These are phyloP conservation scores for Bubo blakistoni DNA, from an alignment of 2,113 vertebrate genomes.

Conservation along the genomic window DNA sequence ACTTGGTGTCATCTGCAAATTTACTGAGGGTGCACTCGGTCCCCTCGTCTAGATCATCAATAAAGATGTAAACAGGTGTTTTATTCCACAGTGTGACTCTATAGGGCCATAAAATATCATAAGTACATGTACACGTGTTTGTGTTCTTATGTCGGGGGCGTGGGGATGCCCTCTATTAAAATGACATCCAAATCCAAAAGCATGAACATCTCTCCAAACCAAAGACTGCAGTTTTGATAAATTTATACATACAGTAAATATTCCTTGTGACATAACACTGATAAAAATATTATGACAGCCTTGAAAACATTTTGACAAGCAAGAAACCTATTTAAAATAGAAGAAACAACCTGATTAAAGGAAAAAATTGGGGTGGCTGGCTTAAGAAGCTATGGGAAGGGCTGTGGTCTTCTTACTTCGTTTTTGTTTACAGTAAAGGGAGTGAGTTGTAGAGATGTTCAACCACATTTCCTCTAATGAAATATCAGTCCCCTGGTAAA, in stretches of 20 bases:
- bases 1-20: no score
- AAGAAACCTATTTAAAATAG: background rate
- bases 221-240: background rate
- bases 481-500: background rate
- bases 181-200: background rate
- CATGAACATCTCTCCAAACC: background rate
- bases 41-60: no score
- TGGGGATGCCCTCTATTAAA: background rate
- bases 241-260: background rate
- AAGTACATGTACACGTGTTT: background rate
- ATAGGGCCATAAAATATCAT: background rate
- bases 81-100: background rate
- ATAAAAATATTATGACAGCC: conserved; percentile 30
- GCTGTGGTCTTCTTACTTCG: background rate
- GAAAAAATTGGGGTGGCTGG: background rate
- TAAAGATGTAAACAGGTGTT: no score
- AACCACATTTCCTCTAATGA: background rate
- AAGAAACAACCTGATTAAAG: background rate
- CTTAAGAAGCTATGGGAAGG: background rate
- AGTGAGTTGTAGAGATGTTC: background rate
- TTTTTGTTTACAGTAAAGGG: background rate
- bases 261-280: background rate
- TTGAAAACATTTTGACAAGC: conserved; percentile 15
- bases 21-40: no score
- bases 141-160: background rate